phyloP scores from a whole-genome alignment of 92 coral and sea anemone genomes.

The Isaurus tuberculatus region DNA sequence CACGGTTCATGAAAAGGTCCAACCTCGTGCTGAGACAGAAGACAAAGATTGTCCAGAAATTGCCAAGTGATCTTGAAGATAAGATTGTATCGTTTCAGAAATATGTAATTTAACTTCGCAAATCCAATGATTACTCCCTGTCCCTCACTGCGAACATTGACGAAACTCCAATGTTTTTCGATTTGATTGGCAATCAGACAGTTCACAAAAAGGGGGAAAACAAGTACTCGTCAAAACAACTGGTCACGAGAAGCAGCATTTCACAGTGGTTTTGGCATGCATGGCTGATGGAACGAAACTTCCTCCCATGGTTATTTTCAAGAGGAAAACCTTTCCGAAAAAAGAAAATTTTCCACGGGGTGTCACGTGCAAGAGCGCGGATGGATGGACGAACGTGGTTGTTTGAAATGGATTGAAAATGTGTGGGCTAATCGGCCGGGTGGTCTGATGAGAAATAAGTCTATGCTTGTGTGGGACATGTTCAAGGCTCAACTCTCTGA shows the following conservation, averaged over 20 bases:
- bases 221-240: background rate
- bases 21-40: background rate
- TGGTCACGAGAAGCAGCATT: constrained; percentile 15
- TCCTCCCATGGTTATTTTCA: constrained; percentile 1
- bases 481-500: constrained; percentile 8
- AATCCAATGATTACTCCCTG: background rate
- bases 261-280: constrained; percentile 13
- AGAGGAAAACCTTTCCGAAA: constrained; percentile 21
- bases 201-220: background rate
- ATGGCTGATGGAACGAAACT: constrained; percentile 13
- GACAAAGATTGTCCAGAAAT: constrained; percentile 2
- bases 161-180: constrained; percentile 18
- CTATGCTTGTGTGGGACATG: constrained; percentile 16
- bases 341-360: constrained; percentile 15
- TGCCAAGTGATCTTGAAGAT: background rate
- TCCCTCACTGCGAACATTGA: constrained; percentile 17
- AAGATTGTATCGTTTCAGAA: background rate
- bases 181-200: background rate
- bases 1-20: background rate
- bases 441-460: constrained; percentile 8
- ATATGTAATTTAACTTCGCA: too few species aligned
- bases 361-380: background rate
- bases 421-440: background rate
- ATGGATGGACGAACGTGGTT: constrained; percentile 5
- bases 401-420: constrained; percentile 13